Evolutionary conservation across 2,797 vertebrate genomes (phyloP), one percentile per base, ranked within the genome.

Genomic region (Diceros bicornis): DNA sequence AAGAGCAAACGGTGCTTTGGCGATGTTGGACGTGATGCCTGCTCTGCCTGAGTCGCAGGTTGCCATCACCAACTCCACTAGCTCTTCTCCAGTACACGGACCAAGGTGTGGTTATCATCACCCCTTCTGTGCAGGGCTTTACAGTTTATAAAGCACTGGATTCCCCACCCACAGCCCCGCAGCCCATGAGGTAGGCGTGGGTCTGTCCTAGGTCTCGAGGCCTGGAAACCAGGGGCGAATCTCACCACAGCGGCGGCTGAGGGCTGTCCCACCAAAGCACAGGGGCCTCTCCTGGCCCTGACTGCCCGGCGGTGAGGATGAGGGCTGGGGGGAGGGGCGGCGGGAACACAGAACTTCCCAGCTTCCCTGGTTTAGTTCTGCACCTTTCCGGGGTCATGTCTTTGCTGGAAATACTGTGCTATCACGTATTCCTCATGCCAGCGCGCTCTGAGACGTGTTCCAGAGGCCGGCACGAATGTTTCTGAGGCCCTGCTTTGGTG

Each of bases 381-480:
- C 62, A 32, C 29, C 29, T 29, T 12, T 25, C 34, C 0, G 0
- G 3, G 18, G 20, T 74, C 34, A 0, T 0, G 2, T 57, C 74
- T 64, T 1, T 0, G 32, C 86, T 57, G 12, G 34, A n/a, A 20
- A 34, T 4, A 2, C 13, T 0, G 6, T 0, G 18, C 62, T 9
- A 47, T 52, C 59, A 50, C 4, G 0, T 7, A 0, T 6, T 9
- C 37, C 14, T 25, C 4, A 41, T 0, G 20, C 55, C n/a, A 32
- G 59, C n/a, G 1, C 0, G 0, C 62, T 14, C 4, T 0, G 13
- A 13, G 52, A 18, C 34, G 7, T 3, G 7, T 3, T 0, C 71
- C 52, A 12, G 21, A 23, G 84, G 18, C 55, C 6, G 0, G 29
- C 27, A 18, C 9, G 50, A 64, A 14, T 13, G 29, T 4, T 52